Base-by-base conservation (phyloP, 2,888 invertebrate genomes). In the Frankliniella fusca region DNA sequence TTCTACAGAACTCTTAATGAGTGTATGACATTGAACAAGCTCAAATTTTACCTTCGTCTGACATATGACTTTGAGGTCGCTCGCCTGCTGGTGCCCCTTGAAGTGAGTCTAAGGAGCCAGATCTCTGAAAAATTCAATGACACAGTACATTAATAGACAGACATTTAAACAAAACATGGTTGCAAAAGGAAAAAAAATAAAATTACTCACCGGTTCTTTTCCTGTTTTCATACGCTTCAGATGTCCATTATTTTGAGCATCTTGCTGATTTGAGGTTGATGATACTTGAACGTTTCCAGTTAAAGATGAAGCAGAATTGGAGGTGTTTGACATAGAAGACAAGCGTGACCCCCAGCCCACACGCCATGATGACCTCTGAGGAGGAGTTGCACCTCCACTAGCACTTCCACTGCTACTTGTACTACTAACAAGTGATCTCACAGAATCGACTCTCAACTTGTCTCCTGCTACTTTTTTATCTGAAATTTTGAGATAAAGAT, bases 101-200 rank as follows among this genome's bases (percentile, higher is more conserved):
- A 20, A 91, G 86, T 0, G 91, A 92, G 85, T 91, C 91, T 84
- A 91, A 87, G 54, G 91, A 91, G 48, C 91, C 91, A 82, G 90
- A 89, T 81, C 90, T 87, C 84, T 86, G 85, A 12, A 84, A 48
- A 81, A 54, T 81, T 3, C 48, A 54, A 81, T 82, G 61, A 18
- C 20, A 20, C 70, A 80, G 65, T 83, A 79, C n/a, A 81, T 20
- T 82, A 20, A n/a, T 28, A 28, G 48, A 70, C 65, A 28, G 80
- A 61, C 15, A 50, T 28, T 48, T 48, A 65, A 0, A 23, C 48
- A 81, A 10, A 50, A 10, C 7, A 1, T 23, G 11, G 81, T 28
- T 80, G 49, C 18, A 8, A 79, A n/a, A 81, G 48, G 48, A 82
- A 48, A 28, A n/a, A 80, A 27, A 54, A 81, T 48, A n/a, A n/a